Base-by-base conservation (phyloP, 2,113 vertebrate species). In the Ammospiza caudacuta region DNA sequence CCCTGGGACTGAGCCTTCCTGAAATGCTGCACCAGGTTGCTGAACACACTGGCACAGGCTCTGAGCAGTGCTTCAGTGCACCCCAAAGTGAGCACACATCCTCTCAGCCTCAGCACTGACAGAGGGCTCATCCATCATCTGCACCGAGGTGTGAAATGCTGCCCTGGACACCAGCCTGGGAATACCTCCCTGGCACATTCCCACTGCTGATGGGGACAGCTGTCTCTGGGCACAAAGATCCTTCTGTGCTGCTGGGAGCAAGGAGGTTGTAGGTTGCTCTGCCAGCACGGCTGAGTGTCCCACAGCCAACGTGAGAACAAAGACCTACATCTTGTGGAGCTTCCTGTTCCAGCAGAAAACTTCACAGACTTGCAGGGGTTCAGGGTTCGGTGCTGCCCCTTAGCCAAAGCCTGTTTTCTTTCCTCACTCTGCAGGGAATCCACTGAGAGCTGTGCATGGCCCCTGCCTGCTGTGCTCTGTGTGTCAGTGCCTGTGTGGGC, bases 401-500 rank as follows among this genome's bases (percentile, higher is more conserved):
- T 29, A 41, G 22, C 27, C 6, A 84, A 64, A 68, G 20, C 1
- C 2, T 21, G 37, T 2, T 37, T 35, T 44, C 9, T 27, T 54
- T 52, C 31, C 72, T 92, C 4, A 3, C 41, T 80, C 55, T 41
- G 43, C 59, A n/a, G 41, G 25, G 15, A 29, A 66, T 31, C 15
- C 59, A 12, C 35, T 64, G 37, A 46, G 37, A 41, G 44, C 35
- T 77, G 64, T 0, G 0, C 23, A 9, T 1, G 3, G 37, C 27
- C 21, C 25, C 33, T 27, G 31, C 77, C 64, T 64, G 29, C 9
- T 76, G 6, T 18, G 25, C 15, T 37, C 35, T 37, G 21, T 2
- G 2, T 24, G 39, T 44, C 35, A 19, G 35, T 2, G 2, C 25
- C 6, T 0, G 2, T 2, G 13, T 1, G 8, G 44, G 55, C 55